Evolutionary conservation across 2,113 vertebrate species (phyloP).

Genomic region (human (Homo sapiens)): DNA sequence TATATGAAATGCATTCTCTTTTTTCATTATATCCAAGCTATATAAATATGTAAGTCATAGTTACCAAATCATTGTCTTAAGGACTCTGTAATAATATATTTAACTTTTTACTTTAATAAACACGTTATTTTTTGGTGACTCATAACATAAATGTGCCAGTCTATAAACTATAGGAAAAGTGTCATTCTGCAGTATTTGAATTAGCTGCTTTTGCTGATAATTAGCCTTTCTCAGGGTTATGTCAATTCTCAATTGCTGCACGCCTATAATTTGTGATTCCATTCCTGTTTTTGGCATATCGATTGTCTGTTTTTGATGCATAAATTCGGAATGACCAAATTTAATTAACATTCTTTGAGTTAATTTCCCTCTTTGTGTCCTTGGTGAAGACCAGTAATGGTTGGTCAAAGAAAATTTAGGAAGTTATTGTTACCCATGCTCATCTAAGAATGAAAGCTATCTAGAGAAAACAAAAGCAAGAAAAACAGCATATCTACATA

Average conservation of each 20-base stretch:
- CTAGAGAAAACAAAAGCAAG: neutral
- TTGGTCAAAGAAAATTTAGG: neutral
- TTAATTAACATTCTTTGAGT: neutral
- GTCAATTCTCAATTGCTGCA: neutral
- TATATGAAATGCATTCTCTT: neutral
- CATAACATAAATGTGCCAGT: neutral
- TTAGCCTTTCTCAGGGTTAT: neutral
- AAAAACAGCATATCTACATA: neutral
- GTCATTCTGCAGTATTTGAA: neutral
- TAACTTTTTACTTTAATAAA: neutral
- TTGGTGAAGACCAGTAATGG: neutral
- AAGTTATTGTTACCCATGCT: neutral
- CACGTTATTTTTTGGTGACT: neutral
- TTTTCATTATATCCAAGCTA: neutral
- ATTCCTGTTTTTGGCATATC: neutral
- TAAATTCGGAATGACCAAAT: neutral
- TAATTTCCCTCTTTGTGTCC: neutral
- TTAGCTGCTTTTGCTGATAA: neutral
- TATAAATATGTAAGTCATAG: neutral
- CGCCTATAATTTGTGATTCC: neutral
- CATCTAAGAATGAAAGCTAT: neutral
- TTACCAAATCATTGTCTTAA: neutral
- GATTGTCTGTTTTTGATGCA: neutral
- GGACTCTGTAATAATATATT: neutral
- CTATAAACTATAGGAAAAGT: neutral